Conservation (phyloP, 1,140 invertebrate genomes). For the Liolophura sinensis region DNA sequence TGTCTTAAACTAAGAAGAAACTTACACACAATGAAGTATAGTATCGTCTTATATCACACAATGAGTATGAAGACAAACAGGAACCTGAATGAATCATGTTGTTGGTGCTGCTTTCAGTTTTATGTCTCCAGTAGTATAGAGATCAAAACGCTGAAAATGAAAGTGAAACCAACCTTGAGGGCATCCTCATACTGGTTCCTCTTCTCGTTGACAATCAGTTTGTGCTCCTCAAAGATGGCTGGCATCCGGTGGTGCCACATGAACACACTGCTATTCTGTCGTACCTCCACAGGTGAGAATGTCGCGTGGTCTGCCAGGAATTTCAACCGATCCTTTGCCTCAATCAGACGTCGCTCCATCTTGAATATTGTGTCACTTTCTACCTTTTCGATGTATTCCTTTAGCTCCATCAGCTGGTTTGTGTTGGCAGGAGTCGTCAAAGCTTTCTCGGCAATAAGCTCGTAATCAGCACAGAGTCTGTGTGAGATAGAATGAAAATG, state of each 20-base stretch:
- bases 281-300: slow-evolving; percentile 78
- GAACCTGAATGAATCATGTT: no score
- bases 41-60: no score
- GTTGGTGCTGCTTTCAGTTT: no score
- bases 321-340: slow-evolving; percentile 66
- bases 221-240: slow-evolving; percentile 79
- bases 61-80: no score
- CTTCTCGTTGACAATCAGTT: slow-evolving; percentile 79
- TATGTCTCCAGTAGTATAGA: no score
- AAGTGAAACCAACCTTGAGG: slow-evolving; percentile 62
- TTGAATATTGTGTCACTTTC: slow-evolving; percentile 72
- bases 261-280: slow-evolving; percentile 77
- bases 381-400: slow-evolving; percentile 74
- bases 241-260: slow-evolving; percentile 83
- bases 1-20: no score
- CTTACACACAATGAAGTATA: no score
- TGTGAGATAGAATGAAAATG: slow-evolving; percentile 40
- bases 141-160: no score
- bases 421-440: slow-evolving; percentile 81
- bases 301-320: slow-evolving; percentile 80
- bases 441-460: slow-evolving; percentile 77
- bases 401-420: slow-evolving; percentile 80
- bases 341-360: slow-evolving; percentile 75
- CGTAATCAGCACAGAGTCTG: slow-evolving; percentile 84
- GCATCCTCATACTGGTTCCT: slow-evolving; percentile 83